Conservation (phyloP, 2,888 invertebrate genomes). For the Podabrus alpinus region DNA sequence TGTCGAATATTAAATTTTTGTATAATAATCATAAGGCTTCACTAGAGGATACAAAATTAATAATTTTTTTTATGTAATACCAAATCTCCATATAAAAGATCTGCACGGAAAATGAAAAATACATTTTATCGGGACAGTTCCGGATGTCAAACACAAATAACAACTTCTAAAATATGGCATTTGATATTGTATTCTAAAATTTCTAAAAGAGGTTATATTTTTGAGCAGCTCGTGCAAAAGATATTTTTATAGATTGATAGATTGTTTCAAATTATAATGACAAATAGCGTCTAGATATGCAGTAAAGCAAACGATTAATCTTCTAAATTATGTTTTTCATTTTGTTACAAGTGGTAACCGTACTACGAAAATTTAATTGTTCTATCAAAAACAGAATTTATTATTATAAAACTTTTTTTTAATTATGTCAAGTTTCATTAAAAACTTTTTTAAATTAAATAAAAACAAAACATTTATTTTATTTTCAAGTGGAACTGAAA, state of each 20-base stretch:
- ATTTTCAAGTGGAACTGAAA: neutral
- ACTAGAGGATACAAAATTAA: neutral
- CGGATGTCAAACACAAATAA: slow-evolving; percentile 4
- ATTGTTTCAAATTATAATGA: neutral
- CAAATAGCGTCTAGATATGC: neutral
- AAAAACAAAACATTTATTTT: neutral
- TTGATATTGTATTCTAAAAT: slow-evolving; percentile 4
- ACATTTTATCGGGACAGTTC: slow-evolving; percentile 5
- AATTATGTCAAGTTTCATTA: neutral
- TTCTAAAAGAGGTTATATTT: neutral
- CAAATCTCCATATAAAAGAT: neutral
- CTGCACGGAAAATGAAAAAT: neutral
- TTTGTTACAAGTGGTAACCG: neutral
- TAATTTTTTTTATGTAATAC: neutral
- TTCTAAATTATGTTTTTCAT: neutral
- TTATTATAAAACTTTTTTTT: neutral
- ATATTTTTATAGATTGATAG: slow-evolving; percentile 2
- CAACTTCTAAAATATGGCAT: slow-evolving; percentile 1
- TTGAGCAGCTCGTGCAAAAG: neutral
- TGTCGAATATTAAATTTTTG: neutral
- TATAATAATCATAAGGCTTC: neutral
- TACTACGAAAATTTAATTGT: neutral
- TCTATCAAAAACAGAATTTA: neutral
- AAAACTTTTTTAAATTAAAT: neutral
- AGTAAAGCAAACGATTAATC: neutral